Conservation (phyloP, 2,888 invertebrate species). For the Rhodophaea formosa region DNA sequence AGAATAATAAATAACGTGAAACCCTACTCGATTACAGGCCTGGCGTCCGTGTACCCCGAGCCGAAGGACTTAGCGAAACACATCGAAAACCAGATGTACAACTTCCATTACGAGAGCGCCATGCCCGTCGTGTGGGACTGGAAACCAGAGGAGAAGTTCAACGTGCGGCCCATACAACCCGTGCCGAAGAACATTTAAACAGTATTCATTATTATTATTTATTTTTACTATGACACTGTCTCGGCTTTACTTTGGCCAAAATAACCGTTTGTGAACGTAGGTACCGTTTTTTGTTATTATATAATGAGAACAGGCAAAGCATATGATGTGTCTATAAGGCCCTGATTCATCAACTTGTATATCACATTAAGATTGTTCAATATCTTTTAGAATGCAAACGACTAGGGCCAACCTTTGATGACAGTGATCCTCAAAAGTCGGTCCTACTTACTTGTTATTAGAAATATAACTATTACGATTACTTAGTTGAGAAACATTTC, state of each 20-base stretch:
- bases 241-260: background rate
- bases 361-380: too few species aligned
- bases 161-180: slow-evolving; percentile 68
- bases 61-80: slow-evolving; percentile 88
- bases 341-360: too few species aligned
- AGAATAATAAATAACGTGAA: background rate
- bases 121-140: slow-evolving; percentile 87
- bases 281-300: too few species aligned
- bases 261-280: background rate
- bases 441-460: too few species aligned
- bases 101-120: slow-evolving; percentile 88
- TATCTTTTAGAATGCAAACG: too few species aligned
- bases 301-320: too few species aligned
- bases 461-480: too few species aligned
- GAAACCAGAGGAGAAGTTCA: slow-evolving; percentile 76
- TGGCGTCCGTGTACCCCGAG: slow-evolving; percentile 93
- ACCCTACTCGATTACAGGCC: slow-evolving; percentile 70
- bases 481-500: too few species aligned
- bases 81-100: slow-evolving; percentile 88
- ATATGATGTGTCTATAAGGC: too few species aligned
- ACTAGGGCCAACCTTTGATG: too few species aligned
- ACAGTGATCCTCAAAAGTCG: too few species aligned
- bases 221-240: slow-evolving; percentile 13
- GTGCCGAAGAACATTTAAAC: slow-evolving; percentile 73
- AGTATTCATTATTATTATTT: slow-evolving; percentile 33